Evolutionary conservation across 2,113 vertebrate species (phyloP).

Genomic region (Strix uralensis): DNA sequence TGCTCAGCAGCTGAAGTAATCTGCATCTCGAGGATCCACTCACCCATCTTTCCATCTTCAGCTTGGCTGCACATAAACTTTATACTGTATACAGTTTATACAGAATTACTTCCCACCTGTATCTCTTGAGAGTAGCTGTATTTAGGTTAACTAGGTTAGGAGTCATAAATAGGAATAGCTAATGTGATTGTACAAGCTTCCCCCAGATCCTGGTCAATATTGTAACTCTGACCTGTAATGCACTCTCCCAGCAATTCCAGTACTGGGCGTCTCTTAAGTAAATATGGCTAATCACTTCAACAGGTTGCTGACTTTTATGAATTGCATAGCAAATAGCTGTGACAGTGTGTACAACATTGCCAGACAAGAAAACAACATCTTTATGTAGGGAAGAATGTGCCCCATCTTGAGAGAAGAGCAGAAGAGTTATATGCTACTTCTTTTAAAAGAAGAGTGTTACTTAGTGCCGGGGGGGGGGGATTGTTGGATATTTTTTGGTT

Average conservation of each 20-base stretch:
- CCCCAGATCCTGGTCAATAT: constrained; percentile 51
- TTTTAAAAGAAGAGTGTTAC: neutral
- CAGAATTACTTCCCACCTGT: neutral
- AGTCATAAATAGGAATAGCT: constrained; percentile 9
- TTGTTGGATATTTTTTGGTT: neutral
- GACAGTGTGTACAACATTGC: constrained; percentile 11
- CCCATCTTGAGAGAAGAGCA: neutral
- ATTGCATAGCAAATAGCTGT: constrained; percentile 28
- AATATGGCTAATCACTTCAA: constrained; percentile 62
- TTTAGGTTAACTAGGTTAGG: neutral
- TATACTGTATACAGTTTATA: neutral
- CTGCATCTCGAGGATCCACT: neutral
- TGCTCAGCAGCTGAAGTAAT: neutral
- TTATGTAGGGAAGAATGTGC: neutral
- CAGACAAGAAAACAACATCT: constrained; percentile 35
- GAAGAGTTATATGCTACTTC: rapidly evolving
- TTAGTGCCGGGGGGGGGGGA: neutral
- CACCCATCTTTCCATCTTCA: neutral
- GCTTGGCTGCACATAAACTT: neutral
- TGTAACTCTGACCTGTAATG: constrained; percentile 51
- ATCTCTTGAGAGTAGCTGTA: neutral
- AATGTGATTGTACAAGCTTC: neutral
- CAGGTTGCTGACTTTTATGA: constrained; percentile 57
- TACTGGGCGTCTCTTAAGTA: constrained; percentile 72
- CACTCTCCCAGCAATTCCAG: constrained; percentile 65